phyloP scores from a whole-genome alignment of 2,888 invertebrate genomes.

The Machimus atricapillus region DNA sequence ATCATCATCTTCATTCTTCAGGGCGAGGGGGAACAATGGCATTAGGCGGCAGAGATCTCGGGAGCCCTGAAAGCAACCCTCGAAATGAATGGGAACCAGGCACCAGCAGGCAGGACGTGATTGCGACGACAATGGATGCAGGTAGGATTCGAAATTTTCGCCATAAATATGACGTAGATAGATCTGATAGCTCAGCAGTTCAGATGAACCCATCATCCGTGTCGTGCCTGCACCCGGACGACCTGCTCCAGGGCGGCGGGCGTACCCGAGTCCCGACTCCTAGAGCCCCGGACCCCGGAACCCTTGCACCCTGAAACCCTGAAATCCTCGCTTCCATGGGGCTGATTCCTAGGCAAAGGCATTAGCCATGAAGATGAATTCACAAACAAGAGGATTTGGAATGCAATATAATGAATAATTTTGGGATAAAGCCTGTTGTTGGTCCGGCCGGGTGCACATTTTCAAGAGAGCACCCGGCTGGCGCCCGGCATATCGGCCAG shows the following conservation, averaged over 20 bases:
- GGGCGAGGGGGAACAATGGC: not conserved
- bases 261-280: not conserved
- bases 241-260: not conserved
- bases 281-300: too few species aligned
- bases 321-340: not conserved
- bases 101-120: not conserved
- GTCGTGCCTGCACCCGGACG: not conserved
- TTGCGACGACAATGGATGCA: not conserved
- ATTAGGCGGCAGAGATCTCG: not conserved
- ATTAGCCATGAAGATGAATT: not conserved
- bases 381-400: not conserved
- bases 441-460: not conserved
- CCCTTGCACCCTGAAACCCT: too few species aligned
- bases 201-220: conserved; percentile 21
- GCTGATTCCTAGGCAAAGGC: not conserved
- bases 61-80: not conserved
- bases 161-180: conserved; percentile 1
- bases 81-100: not conserved
- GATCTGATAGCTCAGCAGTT: not conserved
- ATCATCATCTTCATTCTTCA: not conserved
- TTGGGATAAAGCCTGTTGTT: not conserved
- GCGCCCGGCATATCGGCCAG: not conserved
- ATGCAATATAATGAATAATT: not conserved
- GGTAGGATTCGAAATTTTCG: not conserved
- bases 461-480: not conserved